Evolutionary conservation across 2,113 vertebrate genomes (phyloP).

Genomic region (Plecotus auritus): DNA sequence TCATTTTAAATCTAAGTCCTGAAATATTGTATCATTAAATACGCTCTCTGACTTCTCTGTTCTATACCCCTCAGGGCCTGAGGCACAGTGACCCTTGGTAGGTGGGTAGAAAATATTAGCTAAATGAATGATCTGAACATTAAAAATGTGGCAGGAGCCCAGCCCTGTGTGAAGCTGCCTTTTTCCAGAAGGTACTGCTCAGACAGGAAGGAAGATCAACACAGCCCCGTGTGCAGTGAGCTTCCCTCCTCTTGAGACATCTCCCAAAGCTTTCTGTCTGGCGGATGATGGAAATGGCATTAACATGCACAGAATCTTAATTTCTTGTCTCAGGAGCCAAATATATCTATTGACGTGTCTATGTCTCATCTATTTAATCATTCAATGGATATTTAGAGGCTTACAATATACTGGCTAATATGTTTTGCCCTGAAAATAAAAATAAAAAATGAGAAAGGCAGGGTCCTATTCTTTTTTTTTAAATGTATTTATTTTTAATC

Average conservation of each 20-base stretch:
- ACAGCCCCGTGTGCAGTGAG: fast-evolving
- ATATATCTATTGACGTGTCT: background rate
- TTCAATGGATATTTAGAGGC: background rate
- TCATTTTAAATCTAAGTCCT: background rate
- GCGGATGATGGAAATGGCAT: background rate
- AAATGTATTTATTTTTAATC: too few relatives aligned
- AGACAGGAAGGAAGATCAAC: background rate
- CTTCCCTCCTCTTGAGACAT: background rate
- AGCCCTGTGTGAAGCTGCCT: background rate
- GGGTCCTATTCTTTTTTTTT: background rate
- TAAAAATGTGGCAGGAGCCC: background rate
- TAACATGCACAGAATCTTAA: background rate
- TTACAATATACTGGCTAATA: too few relatives aligned
- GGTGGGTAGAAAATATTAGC: background rate
- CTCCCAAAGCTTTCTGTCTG: background rate
- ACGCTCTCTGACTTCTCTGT: background rate
- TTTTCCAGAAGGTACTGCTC: background rate
- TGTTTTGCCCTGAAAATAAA: background rate
- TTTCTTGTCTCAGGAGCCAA: background rate
- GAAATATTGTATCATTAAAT: background rate
- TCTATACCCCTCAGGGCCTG: background rate
- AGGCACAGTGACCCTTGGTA: background rate
- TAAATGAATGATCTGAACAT: background rate
- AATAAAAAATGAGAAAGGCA: background rate
- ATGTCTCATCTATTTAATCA: background rate